These are phyloP conservation scores for Sinotaia quadrata DNA, from an alignment of 2,888 invertebrate species.

Conservation along the genomic window DNA sequence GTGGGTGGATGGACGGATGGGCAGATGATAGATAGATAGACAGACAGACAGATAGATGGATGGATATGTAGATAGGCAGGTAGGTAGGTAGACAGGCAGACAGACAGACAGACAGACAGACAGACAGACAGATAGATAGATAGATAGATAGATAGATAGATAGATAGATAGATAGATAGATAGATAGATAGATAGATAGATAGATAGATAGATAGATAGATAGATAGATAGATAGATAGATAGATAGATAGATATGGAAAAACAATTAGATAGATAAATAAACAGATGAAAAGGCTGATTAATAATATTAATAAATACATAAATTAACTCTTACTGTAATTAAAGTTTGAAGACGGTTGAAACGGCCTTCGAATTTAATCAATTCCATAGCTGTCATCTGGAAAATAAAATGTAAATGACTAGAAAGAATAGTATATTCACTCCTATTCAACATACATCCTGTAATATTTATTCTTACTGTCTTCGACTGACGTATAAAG, in stretches of 20 bases:
- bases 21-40: no score
- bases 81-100: no score
- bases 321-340: slow-evolving; percentile 40
- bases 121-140: no score
- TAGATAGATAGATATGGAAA: not conserved
- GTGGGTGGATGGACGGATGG: no score
- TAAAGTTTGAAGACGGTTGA: slow-evolving; percentile 43
- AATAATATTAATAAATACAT: not conserved
- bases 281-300: not conserved
- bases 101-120: no score
- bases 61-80: no score
- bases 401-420: slow-evolving; percentile 2
- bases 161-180: no score
- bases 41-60: no score
- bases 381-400: slow-evolving; percentile 45
- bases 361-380: slow-evolving; percentile 43
- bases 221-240: not conserved
- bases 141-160: no score
- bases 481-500: no score
- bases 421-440: not conserved
- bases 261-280: not conserved
- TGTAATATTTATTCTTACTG: no score
- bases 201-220: not conserved
- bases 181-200: not conserved
- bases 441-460: no score